Base-by-base conservation (phyloP, 2,888 invertebrate genomes). In the Catocala sponsa region DNA sequence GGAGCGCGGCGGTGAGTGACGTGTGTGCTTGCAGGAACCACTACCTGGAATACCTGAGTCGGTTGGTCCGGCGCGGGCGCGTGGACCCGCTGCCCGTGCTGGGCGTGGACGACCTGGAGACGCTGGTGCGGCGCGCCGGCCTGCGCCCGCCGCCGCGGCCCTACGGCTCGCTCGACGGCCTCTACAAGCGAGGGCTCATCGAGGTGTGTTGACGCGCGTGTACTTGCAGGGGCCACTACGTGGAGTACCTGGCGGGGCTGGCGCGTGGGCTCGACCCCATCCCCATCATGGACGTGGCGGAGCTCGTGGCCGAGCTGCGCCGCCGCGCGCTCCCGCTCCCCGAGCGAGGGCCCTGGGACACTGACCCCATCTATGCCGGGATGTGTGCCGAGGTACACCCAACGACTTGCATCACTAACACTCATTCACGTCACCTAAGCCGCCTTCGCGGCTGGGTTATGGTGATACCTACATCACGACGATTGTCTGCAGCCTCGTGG, bases 201-300 rank as follows among this genome's bases (percentile, higher is more conserved):
- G 95, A 97, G 96, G 97, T 97, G 86, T 86, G 91, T 89, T 86
- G 75, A 84, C 80, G 61, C 61, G 70, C 66, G 68, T 79, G 54
- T 81, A 78, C 87, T 93, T 94, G 66, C 95, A 99, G 99, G 96
- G 95, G 96, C 87, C 99, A 99, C 95, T 99, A 98, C 96, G 97
- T 98, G 91, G 99, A 99, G 95, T 98, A 99, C 95, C 96, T 99
- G 95, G 98, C 98, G 87, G 96, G 96, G 82, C 95, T 97, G 90
- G 97, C 99, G 92, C 97, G 97, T 91, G 96, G 96, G 84, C 95
- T 99, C 90, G 99, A 99, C 95, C 99, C 99, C 6, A 96, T 98
- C 84, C 96, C 96, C 76, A 97, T 99, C 86, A 97, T 99, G 95
- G 97, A 97, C 89, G 95, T 97, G 89, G 96, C 96, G 80, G 98